Conservation (phyloP, 2,113 vertebrate species). For the Paradoxurus hermaphroditus region DNA sequence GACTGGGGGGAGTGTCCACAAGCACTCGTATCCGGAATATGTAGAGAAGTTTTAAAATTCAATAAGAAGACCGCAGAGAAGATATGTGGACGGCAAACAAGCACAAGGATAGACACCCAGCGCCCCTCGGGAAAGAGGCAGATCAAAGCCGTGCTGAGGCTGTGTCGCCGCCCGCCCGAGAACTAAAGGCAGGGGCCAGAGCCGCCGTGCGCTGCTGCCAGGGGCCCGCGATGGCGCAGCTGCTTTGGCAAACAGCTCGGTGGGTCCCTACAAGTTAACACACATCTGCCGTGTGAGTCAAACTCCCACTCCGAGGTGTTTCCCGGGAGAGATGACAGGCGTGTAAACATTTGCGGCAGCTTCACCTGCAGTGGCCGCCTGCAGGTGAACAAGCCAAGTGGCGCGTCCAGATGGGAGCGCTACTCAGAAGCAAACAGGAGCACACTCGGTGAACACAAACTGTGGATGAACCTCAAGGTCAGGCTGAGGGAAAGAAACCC, state of each 20-base stretch:
- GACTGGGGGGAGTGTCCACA: background rate
- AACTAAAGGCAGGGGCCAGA: accelerated
- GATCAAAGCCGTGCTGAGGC: background rate
- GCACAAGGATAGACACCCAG: background rate
- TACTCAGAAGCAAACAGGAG: background rate
- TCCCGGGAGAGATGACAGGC: too few species aligned
- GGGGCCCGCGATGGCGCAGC: background rate
- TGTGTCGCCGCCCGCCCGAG: accelerated
- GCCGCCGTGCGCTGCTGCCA: accelerated
- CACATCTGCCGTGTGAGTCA: accelerated
- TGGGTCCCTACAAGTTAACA: background rate
- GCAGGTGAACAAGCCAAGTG: accelerated
- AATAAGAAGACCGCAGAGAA: background rate
- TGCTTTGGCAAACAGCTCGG: background rate
- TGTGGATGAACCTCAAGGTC: accelerated
- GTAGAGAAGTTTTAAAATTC: background rate
- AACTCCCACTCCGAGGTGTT: background rate
- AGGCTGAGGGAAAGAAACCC: background rate
- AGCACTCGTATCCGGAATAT: background rate
- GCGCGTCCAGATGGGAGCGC: accelerated
- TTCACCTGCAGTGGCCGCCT: accelerated
- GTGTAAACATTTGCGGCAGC: accelerated
- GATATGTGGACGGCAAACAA: accelerated
- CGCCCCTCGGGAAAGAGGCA: background rate
- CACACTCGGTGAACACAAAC: too few species aligned